phyloP scores from a whole-genome alignment of 2,797 vertebrate genomes.

The Gymnothorax reevesii region DNA sequence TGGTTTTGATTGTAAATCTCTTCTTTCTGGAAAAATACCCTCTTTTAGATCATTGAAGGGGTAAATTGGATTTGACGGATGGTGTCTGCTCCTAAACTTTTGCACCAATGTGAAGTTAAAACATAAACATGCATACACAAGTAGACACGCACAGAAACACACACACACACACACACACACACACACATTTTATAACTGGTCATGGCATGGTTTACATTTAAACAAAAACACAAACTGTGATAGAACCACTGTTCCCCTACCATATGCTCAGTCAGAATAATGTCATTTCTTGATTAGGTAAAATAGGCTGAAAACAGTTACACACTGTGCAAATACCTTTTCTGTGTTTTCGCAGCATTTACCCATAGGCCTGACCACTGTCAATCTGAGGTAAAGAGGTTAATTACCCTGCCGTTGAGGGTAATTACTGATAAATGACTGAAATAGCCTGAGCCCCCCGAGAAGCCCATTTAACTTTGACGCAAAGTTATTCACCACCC shows the following conservation, averaged over 20 bases:
- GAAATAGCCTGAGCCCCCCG: neutral
- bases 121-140: neutral
- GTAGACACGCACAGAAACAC: neutral
- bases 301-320: neutral
- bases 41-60: neutral
- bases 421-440: slow-evolving; percentile 10
- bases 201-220: neutral
- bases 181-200: neutral
- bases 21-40: neutral
- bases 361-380: neutral
- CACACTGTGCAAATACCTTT: slow-evolving; percentile 1
- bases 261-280: neutral
- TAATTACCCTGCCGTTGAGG: neutral
- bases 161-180: neutral
- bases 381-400: slow-evolving; percentile 1
- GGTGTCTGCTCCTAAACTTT: neutral
- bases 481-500: neutral
- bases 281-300: neutral
- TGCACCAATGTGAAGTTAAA: neutral
- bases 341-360: neutral
- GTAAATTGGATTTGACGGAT: neutral
- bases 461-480: slow-evolving; percentile 7
- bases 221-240: neutral
- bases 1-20: neutral
- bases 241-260: neutral